A percentile compares a stretch with the other conserved stretches of the same genome.
Conservation (phyloP, 1,140 invertebrate genomes). For the Vanessa atalanta region DNA sequence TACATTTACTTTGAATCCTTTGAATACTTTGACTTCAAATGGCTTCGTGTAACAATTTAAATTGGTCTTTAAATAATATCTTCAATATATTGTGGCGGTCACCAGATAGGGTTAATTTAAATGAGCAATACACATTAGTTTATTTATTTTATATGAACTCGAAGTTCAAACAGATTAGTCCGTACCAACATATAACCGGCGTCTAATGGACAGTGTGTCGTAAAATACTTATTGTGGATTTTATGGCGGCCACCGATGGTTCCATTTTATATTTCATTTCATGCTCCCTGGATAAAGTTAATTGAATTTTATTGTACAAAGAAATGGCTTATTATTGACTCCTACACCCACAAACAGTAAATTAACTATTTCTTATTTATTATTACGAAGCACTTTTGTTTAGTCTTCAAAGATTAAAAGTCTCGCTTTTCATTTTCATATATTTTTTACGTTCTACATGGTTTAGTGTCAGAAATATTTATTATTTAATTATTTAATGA, state of each 20-base stretch:
- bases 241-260: conserved; percentile 59
- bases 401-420: too few relatives aligned
- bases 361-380: background rate
- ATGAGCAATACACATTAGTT: background rate
- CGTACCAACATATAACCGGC: conserved; percentile 28
- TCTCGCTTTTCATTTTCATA: too few relatives aligned
- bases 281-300: conserved; percentile 64
- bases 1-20: too few relatives aligned
- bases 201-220: conserved; percentile 48
- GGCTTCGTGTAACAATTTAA: too few relatives aligned
- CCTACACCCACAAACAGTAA: background rate
- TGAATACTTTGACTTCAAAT: too few relatives aligned
- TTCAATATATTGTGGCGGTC: too few relatives aligned
- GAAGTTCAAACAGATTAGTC: conserved; percentile 40
- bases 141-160: conserved; percentile 1
- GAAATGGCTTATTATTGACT: conserved; percentile 61
- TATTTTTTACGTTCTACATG: too few relatives aligned
- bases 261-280: conserved; percentile 74
- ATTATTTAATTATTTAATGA: too few relatives aligned
- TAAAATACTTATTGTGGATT: conserved; percentile 68
- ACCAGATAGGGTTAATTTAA: too few relatives aligned
- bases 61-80: too few relatives aligned
- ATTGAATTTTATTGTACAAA: conserved; percentile 67
- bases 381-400: background rate
- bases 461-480: too few relatives aligned